A percentile compares a stretch with the other conserved stretches of the same genome.
phyloP scores from a whole-genome alignment of 2,113 vertebrate genomes.

The Phyllostomus discolor region DNA sequence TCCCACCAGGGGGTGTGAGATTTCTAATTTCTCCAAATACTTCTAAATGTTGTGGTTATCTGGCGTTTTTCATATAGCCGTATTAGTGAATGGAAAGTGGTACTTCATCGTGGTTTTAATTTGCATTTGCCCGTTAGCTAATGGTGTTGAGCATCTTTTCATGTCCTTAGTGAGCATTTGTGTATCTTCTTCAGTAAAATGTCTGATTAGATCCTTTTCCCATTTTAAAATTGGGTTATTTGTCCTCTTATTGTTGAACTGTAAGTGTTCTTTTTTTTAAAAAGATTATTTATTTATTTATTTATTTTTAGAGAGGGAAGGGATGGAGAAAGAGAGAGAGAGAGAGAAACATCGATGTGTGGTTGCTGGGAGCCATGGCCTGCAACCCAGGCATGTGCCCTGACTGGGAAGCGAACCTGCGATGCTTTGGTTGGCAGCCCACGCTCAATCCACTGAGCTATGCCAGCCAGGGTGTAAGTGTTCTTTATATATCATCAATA shows the following conservation, averaged over 20 bases:
- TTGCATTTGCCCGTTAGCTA: neutral
- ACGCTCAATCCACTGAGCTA: no score
- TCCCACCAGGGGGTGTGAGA: neutral
- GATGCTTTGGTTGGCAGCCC: no score
- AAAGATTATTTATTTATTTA: no score
- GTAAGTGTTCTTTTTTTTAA: no score
- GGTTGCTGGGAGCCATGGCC: no score
- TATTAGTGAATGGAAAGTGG: neutral
- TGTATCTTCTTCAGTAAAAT: neutral
- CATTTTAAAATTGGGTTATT: neutral
- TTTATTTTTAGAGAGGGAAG: no score
- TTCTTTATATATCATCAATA: neutral
- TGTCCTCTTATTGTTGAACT: neutral
- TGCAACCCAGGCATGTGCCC: no score
- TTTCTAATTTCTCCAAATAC: neutral
- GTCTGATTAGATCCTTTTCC: neutral
- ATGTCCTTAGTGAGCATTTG: neutral
- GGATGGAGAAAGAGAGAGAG: no score
- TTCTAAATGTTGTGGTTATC: neutral
- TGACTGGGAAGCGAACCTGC: no score
- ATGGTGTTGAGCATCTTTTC: neutral
- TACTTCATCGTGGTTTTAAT: neutral
- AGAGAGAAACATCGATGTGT: no score
- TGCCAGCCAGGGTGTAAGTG: neutral
- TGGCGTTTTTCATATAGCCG: neutral